Base-by-base conservation (phyloP, 1,140 invertebrate genomes). In the Ceratosolen solmsi region DNA sequence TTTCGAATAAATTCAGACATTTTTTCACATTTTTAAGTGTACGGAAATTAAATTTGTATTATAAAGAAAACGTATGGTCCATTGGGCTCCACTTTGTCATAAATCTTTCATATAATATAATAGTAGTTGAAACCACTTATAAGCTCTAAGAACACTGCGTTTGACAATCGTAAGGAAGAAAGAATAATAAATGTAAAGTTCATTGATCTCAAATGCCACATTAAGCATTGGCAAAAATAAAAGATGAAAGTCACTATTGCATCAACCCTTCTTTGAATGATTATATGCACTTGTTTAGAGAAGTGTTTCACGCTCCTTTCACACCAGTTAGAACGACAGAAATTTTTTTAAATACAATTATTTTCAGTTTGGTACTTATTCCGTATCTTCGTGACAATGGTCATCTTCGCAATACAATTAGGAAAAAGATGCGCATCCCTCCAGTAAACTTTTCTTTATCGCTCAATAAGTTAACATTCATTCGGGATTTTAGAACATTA, bases 341-440 rank as follows among this genome's bases (percentile, higher is more conserved):
- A 83, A 86, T 83, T 85, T n/a, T n/a, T 82, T 87, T 88, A 87
- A 87, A 86, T 89, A 87, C 84, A 88, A 85, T 63, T 86, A 86
- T 86, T 73, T 84, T 78, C 84, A 81, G 85, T 82, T 84, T 85
- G 83, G 75, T 82, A 81, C 74, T 76, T 70, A 81, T 79, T 63
- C 49, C 17, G 58, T 68, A 79, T 79, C 58, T 79, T 76, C 49
- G 65, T 63, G 70, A 83, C 82, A 79, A 79, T 72, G 75, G 70
- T 79, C 76, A 83, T 63, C 58, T 79, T 49, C 33, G 71, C 71
- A 83, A 60, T 83, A 82, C 81, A 82, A 79, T 83, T 79, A 79
- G 68, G 71, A 83, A 73, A 79, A 83, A 74, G 76, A 83, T 60
- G 70, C 82, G 36, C 68, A 79, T 74, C 38, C 60, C 58, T 79